Conservation (phyloP, 2,797 vertebrate species). For the Parauchenoglanis ngamensis region DNA sequence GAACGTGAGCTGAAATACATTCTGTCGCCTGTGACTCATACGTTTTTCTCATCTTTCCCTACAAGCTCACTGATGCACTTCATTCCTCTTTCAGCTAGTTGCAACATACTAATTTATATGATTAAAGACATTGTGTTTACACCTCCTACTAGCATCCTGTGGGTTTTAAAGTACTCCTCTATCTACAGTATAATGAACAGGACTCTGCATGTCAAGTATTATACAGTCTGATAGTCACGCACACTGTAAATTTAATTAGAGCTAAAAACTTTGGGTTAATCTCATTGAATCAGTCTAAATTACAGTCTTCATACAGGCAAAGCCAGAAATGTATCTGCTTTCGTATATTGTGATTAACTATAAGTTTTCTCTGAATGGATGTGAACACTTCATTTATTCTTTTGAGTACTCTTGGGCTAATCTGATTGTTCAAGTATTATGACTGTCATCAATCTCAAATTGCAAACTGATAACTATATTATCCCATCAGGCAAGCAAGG, state of each 20-base stretch:
- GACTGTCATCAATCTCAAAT: not conserved
- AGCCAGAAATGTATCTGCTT: not conserved
- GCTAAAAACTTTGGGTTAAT: not conserved
- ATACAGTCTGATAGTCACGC: not conserved
- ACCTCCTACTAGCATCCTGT: constrained; percentile 13
- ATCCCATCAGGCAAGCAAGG: not conserved
- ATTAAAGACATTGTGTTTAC: constrained; percentile 31
- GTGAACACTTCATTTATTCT: not conserved
- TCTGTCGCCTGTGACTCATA: constrained; percentile 12
- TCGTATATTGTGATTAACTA: not conserved
- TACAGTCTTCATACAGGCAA: not conserved
- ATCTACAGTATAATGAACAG: not conserved
- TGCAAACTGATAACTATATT: not conserved
- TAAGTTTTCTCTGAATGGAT: not conserved
- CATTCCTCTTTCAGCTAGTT: not conserved
- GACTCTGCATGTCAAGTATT: constrained; percentile 9
- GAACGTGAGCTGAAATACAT: not conserved
- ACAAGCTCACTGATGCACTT: not conserved
- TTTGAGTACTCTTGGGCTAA: not conserved
- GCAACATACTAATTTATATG: not conserved
- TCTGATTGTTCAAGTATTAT: not conserved
- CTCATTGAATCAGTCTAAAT: not conserved
- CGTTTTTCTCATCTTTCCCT: not conserved
- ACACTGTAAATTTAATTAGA: constrained; percentile 4
- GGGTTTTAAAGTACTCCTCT: not conserved